Base-by-base conservation (phyloP, 2,888 invertebrate species). In the Leucophora obtusa region DNA sequence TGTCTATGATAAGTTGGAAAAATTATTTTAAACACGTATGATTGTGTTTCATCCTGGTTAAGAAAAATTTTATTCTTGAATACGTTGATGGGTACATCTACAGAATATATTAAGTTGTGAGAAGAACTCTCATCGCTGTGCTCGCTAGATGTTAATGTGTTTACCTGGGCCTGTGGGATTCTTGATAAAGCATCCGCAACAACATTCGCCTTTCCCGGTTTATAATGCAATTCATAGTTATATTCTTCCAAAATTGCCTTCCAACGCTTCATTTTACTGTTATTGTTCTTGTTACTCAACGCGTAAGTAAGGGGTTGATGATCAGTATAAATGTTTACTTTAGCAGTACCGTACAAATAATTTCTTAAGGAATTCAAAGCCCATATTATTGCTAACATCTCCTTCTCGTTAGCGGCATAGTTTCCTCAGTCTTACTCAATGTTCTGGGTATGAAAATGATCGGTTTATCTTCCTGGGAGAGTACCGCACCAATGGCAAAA, bases 181-280 rank as follows among this genome's bases (percentile, higher is more conserved):
- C 71, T 62, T 0, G 72, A 72, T 1, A 72, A 17, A 2, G 63
- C 56, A 21, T 72, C 72, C 2, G 72, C 72, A 5, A 72, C 72
- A 0, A 63, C 56, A 21, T 72, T 63, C 2, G 9, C 9, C 17
- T n/a, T 54, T 6, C 72, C 63, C 7, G 76, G 69, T 18, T 63
- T 70, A 11, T 70, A 65, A 0, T 18, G 2, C 15, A 65, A 8
- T 15, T 63, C 69, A 11, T 69, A 56, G 14, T 75, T 69, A 38
- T 75, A 76, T n/a, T 76, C 76, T 51, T 76, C 76, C 14, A 76
- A 5, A 11, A 17, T 56, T 1, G 69, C 56, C 35, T 65, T 70
- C 70, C 76, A 58, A 17, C 63, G 11, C 24, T 69, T 76, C 11
- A 63, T 6, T 9, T 72, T 63, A 1, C 1, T 15, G 10, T 72